Base-by-base conservation (phyloP, 2,797 vertebrate species). In the Steatocranus sp. region DNA sequence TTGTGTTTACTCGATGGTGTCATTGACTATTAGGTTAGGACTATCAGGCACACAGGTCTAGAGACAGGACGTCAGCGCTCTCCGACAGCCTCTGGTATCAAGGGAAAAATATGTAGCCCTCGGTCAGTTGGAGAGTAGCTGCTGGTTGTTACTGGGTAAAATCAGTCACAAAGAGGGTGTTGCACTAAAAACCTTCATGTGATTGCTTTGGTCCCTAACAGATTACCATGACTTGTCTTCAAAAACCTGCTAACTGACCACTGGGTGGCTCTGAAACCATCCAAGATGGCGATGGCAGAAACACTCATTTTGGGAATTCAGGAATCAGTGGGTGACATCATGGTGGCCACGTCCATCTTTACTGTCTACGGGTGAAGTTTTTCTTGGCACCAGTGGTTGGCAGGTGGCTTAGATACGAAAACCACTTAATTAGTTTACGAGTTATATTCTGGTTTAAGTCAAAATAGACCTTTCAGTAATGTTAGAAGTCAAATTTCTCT, bases 201-300 rank as follows among this genome's bases (percentile, higher is more conserved):
- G 54, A 58, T 32, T 18, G 15, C 27, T 32, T 58, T 58, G 54
- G 54, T 58, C 9, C 0, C 17, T 58, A 3, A 32, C 27, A 32
- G 9, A 11, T 58, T 58, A 18, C 27, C 54, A 18, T 18, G 17
- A 32, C 54, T 58, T 58, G 54, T 58, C 30, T 58, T 58, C 0
- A 18, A 58, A 56, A 58, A 0, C 6, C 23, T 32, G 30, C 3
- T 11, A 58, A 32, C 30, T 58, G 54, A 58, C 27, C 27, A 58
- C 27, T 4, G 54, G 27, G 54, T 58, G 17, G 30, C 17, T 32
- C 30, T 58, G 18, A 58, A 58, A 34, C 30, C 54, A 58, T 58
- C 27, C 54, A 11, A 58, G 27, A 32, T 58, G 0, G 8, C 0
- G 10, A 34, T 34, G 30, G 56, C 0, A 34, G 56, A 61, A 61